Base-by-base conservation (phyloP, 2,797 vertebrate species). In the Mus minutoides region DNA sequence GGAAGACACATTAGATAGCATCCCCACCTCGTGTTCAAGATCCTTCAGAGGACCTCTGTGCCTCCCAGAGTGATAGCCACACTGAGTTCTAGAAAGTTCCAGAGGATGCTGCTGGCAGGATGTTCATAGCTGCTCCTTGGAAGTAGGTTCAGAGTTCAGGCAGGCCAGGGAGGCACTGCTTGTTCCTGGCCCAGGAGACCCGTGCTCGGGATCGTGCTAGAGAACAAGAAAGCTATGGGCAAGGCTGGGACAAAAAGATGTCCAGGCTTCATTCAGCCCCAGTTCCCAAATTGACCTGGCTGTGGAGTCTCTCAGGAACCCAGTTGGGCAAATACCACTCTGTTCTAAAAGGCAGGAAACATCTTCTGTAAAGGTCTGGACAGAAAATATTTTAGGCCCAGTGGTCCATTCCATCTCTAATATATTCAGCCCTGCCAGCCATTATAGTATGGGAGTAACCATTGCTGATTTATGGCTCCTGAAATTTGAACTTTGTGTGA, bases 31-130 rank as follows among this genome's bases (percentile, higher is more conserved):
- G 31, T 78, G 13, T 75, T 87, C 78, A 93, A 76, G 90, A 58
- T 73, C 86, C 77, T 73, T 29, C 22, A 37, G 88, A 82, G 64
- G 16, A 2, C 4, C 58, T n/a, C 54, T 82, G 54, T 54, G 58
- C 79, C 89, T 87, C 31, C 17, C 37, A 64, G 79, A 89, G 24
- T 60, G 34, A 62, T 96, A 88, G 75, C 78, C 85, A 89, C 67
- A 82, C 90, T 49, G 80, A 91, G 76, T 78, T 94, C 71, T 56
- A 54, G 80, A 90, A 89, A 92, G 75, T 56, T 95, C 86, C 62
- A n/a, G 54, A 79, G 86, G 84, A 78, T 6, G 19, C 62, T 67
- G 69, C 16, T 73, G 62, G 54, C 82, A 67, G 88, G 82, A 56
- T 10, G 2, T 60, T 67, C 26, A 52, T 22, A 64, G 60, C 64